phyloP scores from a whole-genome alignment of 2,797 vertebrate species.

The Lacerta bilineata region DNA sequence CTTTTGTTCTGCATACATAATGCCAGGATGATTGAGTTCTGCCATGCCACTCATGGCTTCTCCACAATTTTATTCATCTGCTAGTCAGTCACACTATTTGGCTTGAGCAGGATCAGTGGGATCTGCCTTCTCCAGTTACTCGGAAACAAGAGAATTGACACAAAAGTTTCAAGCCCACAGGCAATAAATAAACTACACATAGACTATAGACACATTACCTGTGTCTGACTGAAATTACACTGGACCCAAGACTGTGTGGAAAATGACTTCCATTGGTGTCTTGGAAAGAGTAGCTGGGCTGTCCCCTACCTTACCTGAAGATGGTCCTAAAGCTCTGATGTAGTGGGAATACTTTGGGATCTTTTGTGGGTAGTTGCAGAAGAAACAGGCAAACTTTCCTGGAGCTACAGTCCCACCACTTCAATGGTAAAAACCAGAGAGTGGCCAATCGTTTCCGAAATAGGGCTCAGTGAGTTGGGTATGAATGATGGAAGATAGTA shows the following conservation, averaged over 20 bases:
- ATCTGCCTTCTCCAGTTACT: not conserved
- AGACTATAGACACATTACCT: not conserved
- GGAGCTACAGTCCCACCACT: too few species aligned
- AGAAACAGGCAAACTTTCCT: too few species aligned
- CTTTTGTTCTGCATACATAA: not conserved
- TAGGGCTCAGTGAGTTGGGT: too few species aligned
- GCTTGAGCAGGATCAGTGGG: not conserved
- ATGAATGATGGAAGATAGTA: too few species aligned
- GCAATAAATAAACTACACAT: not conserved
- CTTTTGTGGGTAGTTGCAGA: too few species aligned
- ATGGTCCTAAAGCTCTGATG: too few species aligned
- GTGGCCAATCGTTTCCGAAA: too few species aligned
- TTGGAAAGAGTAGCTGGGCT: not conserved
- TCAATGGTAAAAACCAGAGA: too few species aligned
- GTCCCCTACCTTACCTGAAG: too few species aligned
- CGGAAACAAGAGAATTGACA: not conserved
- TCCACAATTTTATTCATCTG: not conserved
- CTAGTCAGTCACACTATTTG: not conserved
- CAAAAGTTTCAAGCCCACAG: not conserved
- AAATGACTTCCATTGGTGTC: too few species aligned
- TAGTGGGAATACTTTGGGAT: too few species aligned
- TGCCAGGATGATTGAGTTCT: not conserved
- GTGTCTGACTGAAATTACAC: not conserved
- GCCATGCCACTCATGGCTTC: not conserved
- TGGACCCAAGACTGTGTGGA: too few species aligned